Evolutionary conservation across 2,888 invertebrate genomes (phyloP).

Genomic region (Phengaris arion): DNA sequence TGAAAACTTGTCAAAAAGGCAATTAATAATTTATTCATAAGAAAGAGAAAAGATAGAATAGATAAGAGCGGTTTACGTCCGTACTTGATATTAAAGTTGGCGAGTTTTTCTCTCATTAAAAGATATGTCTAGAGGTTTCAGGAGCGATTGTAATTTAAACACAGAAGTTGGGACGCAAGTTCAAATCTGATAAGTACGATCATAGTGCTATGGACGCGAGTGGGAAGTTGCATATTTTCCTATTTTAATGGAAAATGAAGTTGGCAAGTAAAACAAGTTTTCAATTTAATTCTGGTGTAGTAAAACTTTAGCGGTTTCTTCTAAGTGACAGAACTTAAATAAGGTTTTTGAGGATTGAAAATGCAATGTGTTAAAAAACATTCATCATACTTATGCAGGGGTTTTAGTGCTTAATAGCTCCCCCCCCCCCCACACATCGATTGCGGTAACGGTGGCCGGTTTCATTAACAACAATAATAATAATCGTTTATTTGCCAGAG

Average conservation of each 20-base stretch:
- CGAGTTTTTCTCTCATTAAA: slow-evolving; percentile 12
- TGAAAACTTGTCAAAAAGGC: background rate
- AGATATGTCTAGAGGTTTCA: background rate
- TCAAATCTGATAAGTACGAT: slow-evolving; percentile 2
- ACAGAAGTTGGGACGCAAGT: background rate
- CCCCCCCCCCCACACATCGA: too few relatives aligned
- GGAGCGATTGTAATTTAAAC: slow-evolving; percentile 6
- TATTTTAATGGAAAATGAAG: background rate
- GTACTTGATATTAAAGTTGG: slow-evolving; percentile 2
- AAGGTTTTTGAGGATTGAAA: too few relatives aligned
- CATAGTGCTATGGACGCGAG: background rate
- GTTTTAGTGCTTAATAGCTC: too few relatives aligned
- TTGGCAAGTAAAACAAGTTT: background rate
- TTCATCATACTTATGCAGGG: too few relatives aligned
- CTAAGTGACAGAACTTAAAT: too few relatives aligned
- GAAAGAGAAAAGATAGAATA: background rate
- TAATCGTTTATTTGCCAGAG: too few relatives aligned
- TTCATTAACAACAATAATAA: too few relatives aligned
- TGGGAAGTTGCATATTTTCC: slow-evolving; percentile 15
- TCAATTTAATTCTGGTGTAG: background rate
- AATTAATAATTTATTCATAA: background rate
- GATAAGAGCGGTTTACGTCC: background rate
- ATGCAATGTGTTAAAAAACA: too few relatives aligned
- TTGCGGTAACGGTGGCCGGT: too few relatives aligned
- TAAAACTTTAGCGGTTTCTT: too few relatives aligned